These are phyloP conservation scores for Nemapogon koenigi DNA, from an alignment of 2,888 invertebrate genomes.

Conservation along the genomic window DNA sequence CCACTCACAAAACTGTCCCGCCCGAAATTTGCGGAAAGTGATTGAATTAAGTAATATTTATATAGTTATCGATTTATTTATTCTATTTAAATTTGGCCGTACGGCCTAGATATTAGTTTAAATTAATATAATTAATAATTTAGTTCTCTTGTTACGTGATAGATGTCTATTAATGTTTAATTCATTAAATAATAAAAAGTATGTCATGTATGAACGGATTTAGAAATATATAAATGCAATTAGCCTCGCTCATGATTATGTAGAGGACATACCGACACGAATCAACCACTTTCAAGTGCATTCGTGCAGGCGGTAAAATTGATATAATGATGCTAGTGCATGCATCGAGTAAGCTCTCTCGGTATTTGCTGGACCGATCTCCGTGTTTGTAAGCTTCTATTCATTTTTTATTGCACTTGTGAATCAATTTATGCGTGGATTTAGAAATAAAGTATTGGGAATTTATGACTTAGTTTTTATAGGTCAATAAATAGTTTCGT, in stretches of 20 bases:
- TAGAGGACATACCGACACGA: conserved; percentile 3
- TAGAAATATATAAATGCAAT: no score
- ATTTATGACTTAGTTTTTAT: neutral
- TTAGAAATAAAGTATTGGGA: neutral
- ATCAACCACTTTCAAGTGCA: conserved; percentile 9
- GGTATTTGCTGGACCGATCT: neutral
- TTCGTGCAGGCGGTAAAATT: conserved; percentile 35
- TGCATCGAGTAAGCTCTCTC: neutral
- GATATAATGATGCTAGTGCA: conserved; percentile 31
- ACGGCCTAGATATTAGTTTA: no score
- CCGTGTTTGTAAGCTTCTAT: neutral
- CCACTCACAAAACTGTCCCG: no score
- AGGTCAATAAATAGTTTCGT: neutral
- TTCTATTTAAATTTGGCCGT: no score
- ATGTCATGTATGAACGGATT: no score
- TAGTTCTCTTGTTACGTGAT: no score
- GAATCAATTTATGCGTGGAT: neutral
- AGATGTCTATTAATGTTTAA: no score
- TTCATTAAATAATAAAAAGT: no score
- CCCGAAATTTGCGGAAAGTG: no score
- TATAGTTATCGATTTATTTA: no score
- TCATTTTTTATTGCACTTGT: neutral
- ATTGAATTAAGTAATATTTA: no score
- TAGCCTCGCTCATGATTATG: conserved; percentile 2
- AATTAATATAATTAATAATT: no score